Evolutionary conservation across 92 coral and sea anemone genomes (phyloP), one percentile per base, ranked within the genome.

Genomic region (Zoanthus gigantus): DNA sequence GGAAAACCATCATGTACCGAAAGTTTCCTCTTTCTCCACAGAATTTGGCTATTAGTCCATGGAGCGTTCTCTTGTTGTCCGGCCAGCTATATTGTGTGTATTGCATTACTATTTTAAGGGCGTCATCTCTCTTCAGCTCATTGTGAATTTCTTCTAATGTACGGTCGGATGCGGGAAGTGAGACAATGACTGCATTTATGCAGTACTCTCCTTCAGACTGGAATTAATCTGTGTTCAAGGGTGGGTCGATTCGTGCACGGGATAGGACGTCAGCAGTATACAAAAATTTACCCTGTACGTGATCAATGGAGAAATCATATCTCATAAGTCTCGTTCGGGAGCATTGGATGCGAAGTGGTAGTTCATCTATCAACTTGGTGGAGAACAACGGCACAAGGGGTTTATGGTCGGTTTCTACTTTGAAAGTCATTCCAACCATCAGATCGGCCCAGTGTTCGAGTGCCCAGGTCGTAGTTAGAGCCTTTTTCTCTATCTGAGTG

Each of bases 401-500:
- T 87, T 90, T 90, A 83, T 23, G 23, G 23, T 23, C 23, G 23
- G 23, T 23, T 23, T 23, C 23, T 23, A 23, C 23, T 23, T 23
- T 23, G 23, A 23, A 23, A 23, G 23, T 23, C 23, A 23, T 23
- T 23, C 23, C 23, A 23, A 23, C 23, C 23, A 23, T 23, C 23
- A 23, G 23, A 23, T 23, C 23, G 23, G 23, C 23, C 23, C 23
- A 23, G 23, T 23, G 23, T 23, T 23, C 23, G 23, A 23, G 23
- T 23, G 23, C 23, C 23, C 23, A 23, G 23, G 23, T 90, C 84
- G 74, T 86, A 79, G 32, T 90, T 90, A 65, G 88, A 15, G 96
- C 90, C 71, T 89, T 92, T 72, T 93, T 91, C 53, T 93, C 91
- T n/a, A 86, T 93, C 57, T 93, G 93, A 84, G 90, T 94, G 85